Conservation (phyloP, 2,888 invertebrate species). For the Meiosimyza platycephala region DNA sequence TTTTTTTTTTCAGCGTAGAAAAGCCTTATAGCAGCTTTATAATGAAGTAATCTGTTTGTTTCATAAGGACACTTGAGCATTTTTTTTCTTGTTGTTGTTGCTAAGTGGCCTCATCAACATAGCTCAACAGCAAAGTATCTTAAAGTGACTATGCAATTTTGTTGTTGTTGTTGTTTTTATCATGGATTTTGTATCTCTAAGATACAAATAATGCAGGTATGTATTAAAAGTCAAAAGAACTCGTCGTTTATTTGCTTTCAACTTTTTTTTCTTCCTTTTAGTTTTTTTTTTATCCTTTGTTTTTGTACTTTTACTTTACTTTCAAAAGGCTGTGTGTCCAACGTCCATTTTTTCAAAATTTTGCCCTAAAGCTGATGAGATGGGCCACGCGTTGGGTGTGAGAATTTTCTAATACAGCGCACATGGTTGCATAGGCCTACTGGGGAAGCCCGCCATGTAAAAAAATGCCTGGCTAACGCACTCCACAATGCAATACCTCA, state of each 20-base stretch:
- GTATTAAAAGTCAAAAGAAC: constrained; percentile 7
- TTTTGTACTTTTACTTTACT: no score
- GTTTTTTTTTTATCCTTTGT: not conserved
- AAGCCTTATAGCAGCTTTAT: no score
- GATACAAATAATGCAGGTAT: not conserved
- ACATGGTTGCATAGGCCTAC: constrained; percentile 19
- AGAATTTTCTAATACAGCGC: not conserved
- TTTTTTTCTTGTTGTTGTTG: constrained; percentile 1
- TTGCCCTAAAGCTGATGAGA: no score
- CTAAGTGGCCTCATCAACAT: constrained; percentile 5
- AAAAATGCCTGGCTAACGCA: constrained; percentile 19
- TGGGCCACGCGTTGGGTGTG: no score
- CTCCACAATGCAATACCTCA: constrained; percentile 19
- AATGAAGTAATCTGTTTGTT: not conserved
- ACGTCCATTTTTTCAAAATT: no score
- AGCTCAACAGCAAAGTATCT: not conserved
- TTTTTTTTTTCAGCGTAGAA: no score
- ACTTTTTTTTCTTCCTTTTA: not conserved
- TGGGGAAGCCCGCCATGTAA: constrained; percentile 28
- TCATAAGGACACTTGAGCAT: constrained; percentile 6
- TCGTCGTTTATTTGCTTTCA: not conserved
- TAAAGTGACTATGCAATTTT: constrained; percentile 3
- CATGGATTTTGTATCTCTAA: not conserved
- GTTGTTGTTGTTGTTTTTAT: not conserved
- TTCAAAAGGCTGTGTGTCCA: no score